These are phyloP conservation scores for Latrodectus geometricus DNA, from an alignment of 1,140 invertebrate genomes.

Conservation along the genomic window DNA sequence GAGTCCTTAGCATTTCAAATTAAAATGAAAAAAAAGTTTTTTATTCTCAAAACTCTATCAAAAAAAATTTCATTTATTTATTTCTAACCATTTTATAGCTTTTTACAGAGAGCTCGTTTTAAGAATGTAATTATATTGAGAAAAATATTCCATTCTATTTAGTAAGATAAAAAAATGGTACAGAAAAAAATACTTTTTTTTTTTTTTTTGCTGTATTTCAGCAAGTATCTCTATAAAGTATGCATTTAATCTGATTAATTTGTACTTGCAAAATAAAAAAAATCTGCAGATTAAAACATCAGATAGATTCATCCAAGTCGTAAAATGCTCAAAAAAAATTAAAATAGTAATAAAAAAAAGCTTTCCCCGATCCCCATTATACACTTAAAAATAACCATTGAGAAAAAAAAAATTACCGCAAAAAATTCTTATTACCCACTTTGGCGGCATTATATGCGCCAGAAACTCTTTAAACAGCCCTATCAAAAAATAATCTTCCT, in stretches of 20 bases:
- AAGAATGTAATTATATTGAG: too few relatives aligned
- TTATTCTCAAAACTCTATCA: too few relatives aligned
- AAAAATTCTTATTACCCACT: background rate
- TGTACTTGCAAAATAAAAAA: constrained; percentile 22
- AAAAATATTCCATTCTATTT: too few relatives aligned
- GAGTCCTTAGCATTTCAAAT: too few relatives aligned
- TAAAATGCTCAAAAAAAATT: constrained; percentile 17
- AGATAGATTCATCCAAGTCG: background rate
- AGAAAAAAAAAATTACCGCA: constrained; percentile 17
- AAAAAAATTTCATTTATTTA: too few relatives aligned
- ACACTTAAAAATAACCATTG: background rate
- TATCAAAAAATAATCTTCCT: constrained; percentile 54
- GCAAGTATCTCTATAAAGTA: constrained; percentile 16
- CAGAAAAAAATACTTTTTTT: constrained; percentile 19
- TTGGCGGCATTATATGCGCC: background rate
- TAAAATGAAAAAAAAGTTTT: too few relatives aligned
- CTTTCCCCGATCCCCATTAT: constrained; percentile 27
- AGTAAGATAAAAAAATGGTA: constrained; percentile 4
- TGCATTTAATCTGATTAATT: constrained; percentile 56
- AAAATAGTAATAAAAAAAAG: constrained; percentile 21
- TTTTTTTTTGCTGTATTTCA: background rate
- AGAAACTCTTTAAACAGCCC: background rate
- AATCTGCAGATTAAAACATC: constrained; percentile 31
- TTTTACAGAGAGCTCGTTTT: too few relatives aligned
- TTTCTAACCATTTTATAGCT: too few relatives aligned